A percentile compares a stretch with the other conserved stretches of the same genome.
Conservation (phyloP, 1,140 invertebrate genomes). For the Stratiolaelaps scimitus region DNA sequence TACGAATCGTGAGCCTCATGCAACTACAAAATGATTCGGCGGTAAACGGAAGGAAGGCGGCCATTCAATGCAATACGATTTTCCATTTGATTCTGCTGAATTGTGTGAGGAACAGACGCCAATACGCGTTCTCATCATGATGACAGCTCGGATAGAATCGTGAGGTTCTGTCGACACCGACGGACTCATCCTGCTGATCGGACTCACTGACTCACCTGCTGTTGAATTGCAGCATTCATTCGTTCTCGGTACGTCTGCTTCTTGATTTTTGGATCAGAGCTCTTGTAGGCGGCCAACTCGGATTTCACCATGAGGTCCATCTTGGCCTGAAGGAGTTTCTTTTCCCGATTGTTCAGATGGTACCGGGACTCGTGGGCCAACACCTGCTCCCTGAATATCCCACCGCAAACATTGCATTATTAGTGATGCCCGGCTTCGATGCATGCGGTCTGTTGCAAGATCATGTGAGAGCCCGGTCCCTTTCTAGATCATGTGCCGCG, state of each 20-base stretch:
- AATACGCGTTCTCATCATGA: background rate
- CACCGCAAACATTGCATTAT: too few relatives aligned
- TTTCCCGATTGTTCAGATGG: conserved; percentile 16
- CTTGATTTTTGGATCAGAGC: conserved; percentile 19
- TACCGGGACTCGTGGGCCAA: conserved; percentile 30
- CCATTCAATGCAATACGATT: background rate
- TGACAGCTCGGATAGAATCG: background rate
- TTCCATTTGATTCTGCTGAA: background rate
- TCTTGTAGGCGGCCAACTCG: conserved; percentile 20
- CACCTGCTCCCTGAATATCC: conserved; percentile 15
- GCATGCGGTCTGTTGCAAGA: too few relatives aligned
- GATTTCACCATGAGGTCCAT: conserved; percentile 21
- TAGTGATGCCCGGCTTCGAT: too few relatives aligned
- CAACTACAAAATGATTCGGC: too few relatives aligned
- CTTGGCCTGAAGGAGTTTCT: background rate
- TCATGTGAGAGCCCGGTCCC: too few relatives aligned
- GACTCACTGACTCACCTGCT: conserved; percentile 4
- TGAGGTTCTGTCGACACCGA: background rate
- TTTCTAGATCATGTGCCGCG: too few relatives aligned
- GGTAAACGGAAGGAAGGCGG: too few relatives aligned
- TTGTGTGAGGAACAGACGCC: background rate
- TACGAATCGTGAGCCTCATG: too few relatives aligned
- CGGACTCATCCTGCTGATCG: too few relatives aligned
- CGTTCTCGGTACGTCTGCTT: conserved; percentile 17
- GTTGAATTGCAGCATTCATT: background rate